Conservation (phyloP, 2,797 vertebrate species). For the Synanceia verrucosa region DNA sequence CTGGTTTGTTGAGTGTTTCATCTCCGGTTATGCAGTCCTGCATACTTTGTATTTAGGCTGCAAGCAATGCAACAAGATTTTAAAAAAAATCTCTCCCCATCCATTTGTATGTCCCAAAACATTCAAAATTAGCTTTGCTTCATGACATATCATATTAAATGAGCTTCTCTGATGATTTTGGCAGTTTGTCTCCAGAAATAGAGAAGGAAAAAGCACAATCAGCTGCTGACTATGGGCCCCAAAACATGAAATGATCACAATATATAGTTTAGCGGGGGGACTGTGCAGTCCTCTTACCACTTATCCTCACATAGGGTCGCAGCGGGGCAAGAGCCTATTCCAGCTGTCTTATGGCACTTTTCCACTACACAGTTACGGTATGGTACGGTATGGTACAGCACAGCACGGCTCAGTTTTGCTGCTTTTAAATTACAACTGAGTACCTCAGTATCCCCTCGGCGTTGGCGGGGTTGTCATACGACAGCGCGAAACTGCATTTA, state of each 20-base stretch:
- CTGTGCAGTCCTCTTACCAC: too few relatives aligned
- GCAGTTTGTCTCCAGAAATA: not conserved
- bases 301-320: too few relatives aligned
- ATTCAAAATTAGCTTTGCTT: not conserved
- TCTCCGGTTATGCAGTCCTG: constrained; percentile 17
- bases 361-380: too few relatives aligned
- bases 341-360: too few relatives aligned
- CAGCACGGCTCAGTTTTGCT: too few relatives aligned
- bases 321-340: too few relatives aligned
- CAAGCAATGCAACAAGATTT: constrained; percentile 3
- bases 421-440: too few relatives aligned
- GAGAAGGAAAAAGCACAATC: not conserved
- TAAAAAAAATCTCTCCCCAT: not conserved
- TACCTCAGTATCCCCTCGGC: too few relatives aligned
- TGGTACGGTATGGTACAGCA: too few relatives aligned
- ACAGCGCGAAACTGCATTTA: too few relatives aligned
- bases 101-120: not conserved
- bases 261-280: too few relatives aligned
- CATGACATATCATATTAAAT: not conserved
- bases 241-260: not conserved
- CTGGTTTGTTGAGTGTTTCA: constrained; percentile 57
- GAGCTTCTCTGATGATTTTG: not conserved
- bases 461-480: too few relatives aligned
- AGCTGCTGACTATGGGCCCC: not conserved
- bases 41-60: constrained; percentile 20